These are phyloP conservation scores for Trimorus sp. DNA, from an alignment of 2,888 invertebrate species.

Conservation along the genomic window DNA sequence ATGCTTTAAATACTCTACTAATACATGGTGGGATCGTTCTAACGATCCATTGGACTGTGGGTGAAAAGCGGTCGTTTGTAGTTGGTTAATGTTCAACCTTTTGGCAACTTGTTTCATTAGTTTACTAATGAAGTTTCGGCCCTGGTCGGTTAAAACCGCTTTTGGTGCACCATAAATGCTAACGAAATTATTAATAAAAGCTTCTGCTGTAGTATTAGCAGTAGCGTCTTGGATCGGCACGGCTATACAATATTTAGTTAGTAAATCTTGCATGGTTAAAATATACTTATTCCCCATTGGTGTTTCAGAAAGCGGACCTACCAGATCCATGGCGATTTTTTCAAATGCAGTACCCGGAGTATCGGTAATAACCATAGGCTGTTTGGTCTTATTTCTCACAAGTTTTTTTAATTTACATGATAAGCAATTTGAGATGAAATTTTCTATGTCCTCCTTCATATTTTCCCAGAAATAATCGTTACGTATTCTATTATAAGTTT, in stretches of 20 bases:
- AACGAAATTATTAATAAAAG: conserved; percentile 13
- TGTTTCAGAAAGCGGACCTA: conserved; percentile 63
- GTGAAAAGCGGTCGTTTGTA: conserved; percentile 12
- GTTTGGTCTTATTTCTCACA: conserved; percentile 48
- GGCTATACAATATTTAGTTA: conserved; percentile 21
- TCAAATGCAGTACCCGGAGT: conserved; percentile 58
- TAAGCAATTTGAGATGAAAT: conserved; percentile 57
- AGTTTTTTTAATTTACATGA: conserved; percentile 64
- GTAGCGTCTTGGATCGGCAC: conserved; percentile 1
- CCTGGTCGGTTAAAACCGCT: conserved; percentile 29
- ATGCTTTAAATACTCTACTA: conserved; percentile 9
- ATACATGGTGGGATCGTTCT: conserved; percentile 8
- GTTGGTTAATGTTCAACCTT: neutral
- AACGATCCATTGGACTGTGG: conserved; percentile 8
- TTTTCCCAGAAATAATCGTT: conserved; percentile 28
- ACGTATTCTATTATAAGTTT: conserved; percentile 25
- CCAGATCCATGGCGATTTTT: conserved; percentile 61
- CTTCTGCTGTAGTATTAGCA: conserved; percentile 7
- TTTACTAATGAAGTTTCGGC: conserved; percentile 8
- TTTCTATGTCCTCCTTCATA: conserved; percentile 56
- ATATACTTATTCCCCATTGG: conserved; percentile 52
- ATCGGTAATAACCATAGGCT: conserved; percentile 63
- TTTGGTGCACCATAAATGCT: conserved; percentile 33
- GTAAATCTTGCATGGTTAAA: conserved; percentile 9
- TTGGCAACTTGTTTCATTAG: conserved; percentile 1